A percentile compares a stretch with the other conserved stretches of the same genome.
Conservation (phyloP, 2,113 vertebrate genomes). For the Acanthisitta chloris region DNA sequence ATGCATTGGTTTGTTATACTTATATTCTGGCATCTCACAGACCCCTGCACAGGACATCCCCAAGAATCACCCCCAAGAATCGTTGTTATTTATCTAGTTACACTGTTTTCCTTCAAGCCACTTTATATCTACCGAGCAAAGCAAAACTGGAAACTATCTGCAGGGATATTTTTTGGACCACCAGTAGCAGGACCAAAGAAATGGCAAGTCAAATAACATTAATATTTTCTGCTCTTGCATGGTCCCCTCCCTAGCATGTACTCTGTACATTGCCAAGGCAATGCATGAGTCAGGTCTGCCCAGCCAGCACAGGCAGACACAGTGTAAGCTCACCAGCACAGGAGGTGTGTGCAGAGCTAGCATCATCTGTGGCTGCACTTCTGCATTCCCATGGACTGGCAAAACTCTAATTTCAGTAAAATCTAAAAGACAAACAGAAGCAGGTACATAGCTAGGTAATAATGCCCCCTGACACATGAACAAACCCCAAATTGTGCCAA, state of each 20-base stretch:
- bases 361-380: not conserved
- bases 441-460: not conserved
- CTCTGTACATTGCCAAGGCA: not conserved
- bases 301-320: fast-evolving
- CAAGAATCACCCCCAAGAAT: too few species aligned
- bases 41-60: too few species aligned
- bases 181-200: not conserved
- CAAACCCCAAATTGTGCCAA: not conserved
- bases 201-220: not conserved
- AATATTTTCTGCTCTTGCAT: fast-evolving
- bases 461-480: not conserved
- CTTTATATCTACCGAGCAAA: not conserved
- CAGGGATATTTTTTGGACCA: not conserved
- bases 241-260: fast-evolving
- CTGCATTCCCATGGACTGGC: not conserved
- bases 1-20: not conserved
- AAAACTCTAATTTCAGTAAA: not conserved
- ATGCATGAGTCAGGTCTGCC: fast-evolving
- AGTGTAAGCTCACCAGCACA: not conserved
- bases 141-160: not conserved
- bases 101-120: not conserved
- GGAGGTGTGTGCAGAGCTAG: not conserved
- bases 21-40: not conserved
- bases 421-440: not conserved
- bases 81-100: not conserved